phyloP scores from a whole-genome alignment of 2,113 vertebrate genomes.

The Catharus minimus region DNA sequence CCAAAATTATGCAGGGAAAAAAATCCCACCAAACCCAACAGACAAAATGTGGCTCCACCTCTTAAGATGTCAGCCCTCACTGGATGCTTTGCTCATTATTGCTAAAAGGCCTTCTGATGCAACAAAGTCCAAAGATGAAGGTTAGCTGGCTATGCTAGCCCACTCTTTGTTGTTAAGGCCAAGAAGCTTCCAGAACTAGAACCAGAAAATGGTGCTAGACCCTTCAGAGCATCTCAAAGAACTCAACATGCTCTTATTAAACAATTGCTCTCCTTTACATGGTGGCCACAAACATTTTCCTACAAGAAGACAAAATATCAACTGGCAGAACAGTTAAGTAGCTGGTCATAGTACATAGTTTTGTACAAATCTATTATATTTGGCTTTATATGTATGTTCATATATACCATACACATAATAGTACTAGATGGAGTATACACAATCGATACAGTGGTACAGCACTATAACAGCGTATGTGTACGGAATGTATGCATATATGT shows the following conservation, averaged over 20 bases:
- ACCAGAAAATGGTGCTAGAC: neutral
- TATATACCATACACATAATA: neutral
- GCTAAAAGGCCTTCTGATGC: neutral
- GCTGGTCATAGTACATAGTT: neutral
- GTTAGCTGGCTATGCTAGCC: neutral
- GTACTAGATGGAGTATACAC: neutral
- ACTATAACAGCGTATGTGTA: neutral
- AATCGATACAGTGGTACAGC: neutral
- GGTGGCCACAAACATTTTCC: neutral
- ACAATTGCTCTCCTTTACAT: neutral
- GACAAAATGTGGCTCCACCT: neutral
- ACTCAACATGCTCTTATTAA: neutral
- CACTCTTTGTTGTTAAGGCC: neutral
- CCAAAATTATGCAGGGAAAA: neutral
- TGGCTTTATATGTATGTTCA: neutral
- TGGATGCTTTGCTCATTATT: neutral
- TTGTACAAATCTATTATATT: neutral
- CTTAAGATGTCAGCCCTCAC: neutral
- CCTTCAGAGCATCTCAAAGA: neutral
- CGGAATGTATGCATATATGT: neutral
- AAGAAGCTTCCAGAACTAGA: neutral
- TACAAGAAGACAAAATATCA: neutral
- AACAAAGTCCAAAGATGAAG: neutral
- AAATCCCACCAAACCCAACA: neutral
- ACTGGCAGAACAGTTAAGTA: neutral